A percentile compares a stretch with the other conserved stretches of the same genome.
Conservation (phyloP, 2,888 invertebrate species). For the Trichogramma dendrolimi region DNA sequence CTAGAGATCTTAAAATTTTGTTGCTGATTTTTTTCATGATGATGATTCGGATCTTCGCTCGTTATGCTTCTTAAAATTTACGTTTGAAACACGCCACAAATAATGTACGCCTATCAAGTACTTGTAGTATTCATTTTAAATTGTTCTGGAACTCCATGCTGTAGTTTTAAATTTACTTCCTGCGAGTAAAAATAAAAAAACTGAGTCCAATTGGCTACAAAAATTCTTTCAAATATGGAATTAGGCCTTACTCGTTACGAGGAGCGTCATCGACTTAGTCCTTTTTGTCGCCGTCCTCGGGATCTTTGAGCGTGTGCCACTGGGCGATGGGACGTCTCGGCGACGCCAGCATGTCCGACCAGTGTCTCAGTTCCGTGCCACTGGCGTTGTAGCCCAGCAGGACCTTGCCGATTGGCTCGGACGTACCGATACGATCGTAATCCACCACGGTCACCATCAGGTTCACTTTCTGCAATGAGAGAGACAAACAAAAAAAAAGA, state of each 20-base stretch:
- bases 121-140: slow-evolving; percentile 25
- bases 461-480: slow-evolving; percentile 85
- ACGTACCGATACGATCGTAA: slow-evolving; percentile 99
- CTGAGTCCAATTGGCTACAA: background rate
- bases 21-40: slow-evolving; percentile 44
- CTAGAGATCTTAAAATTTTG: slow-evolving; percentile 48
- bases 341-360: slow-evolving; percentile 99
- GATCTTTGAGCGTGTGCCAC: slow-evolving; percentile 99
- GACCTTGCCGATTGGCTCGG: slow-evolving; percentile 98
- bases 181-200: slow-evolving; percentile 16
- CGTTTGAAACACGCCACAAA: slow-evolving; percentile 19
- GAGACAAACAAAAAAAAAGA: background rate
- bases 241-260: background rate
- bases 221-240: background rate
- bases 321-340: slow-evolving; percentile 98
- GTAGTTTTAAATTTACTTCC: slow-evolving; percentile 19
- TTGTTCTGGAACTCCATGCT: slow-evolving; percentile 22
- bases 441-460: slow-evolving; percentile 98
- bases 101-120: slow-evolving; percentile 34
- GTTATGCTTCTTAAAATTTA: background rate
- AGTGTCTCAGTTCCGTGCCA: slow-evolving; percentile 97
- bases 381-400: slow-evolving; percentile 95
- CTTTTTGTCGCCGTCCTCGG: slow-evolving; percentile 88
- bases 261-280: slow-evolving; percentile 56
- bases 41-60: slow-evolving; percentile 33